Base-by-base conservation (phyloP, 2,113 vertebrate species). In the Myrmophylax atrothorax region DNA sequence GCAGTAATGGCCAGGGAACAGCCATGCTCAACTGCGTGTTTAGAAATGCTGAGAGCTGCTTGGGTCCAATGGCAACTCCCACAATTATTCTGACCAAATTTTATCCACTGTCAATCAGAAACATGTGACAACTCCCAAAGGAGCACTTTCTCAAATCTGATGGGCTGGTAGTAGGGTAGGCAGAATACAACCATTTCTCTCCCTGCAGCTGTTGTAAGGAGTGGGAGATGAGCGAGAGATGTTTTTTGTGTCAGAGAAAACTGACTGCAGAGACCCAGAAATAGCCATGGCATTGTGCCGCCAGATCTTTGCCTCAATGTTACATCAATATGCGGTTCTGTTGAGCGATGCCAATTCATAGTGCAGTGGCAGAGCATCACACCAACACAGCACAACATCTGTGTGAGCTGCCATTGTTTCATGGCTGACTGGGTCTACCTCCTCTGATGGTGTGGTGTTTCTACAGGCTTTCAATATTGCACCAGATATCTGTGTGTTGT, bases 331-430 rank as follows among this genome's bases (percentile, higher is more conserved):
- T 0, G 3, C 55, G 5, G 24, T 1, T 38, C 40, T 63, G 28
- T 20, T 33, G 75, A 49, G 53, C 3, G 31, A 26, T 25, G 49
- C 84, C 3, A 1, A 4, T 17, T 22, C 0, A 15, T 0, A 19
- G 29, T 20, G 22, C 52, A 8, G 68, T 1, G 46, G 50, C 6
- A 38, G 47, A 31, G 73, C 11, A 4, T 63, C 60, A 25, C 67
- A 25, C 24, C 1, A 0, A 37, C 79, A 19, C 16, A 16, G 60
- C 3, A 1, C 47, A 35, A 6, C 0, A 0, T 6, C 55, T 3
- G 3, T 4, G 56, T n/a, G 80, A 81, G 69, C 59, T 67, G 47
- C 33, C 56, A 42, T 7, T 0, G 0, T 16, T 56, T 28, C 6
- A 3, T 29, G 73, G 28, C 81, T 58, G 7, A 3, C 18, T 37